Evolutionary conservation across 2,113 vertebrate genomes (phyloP).

Genomic region (Charina bottae): DNA sequence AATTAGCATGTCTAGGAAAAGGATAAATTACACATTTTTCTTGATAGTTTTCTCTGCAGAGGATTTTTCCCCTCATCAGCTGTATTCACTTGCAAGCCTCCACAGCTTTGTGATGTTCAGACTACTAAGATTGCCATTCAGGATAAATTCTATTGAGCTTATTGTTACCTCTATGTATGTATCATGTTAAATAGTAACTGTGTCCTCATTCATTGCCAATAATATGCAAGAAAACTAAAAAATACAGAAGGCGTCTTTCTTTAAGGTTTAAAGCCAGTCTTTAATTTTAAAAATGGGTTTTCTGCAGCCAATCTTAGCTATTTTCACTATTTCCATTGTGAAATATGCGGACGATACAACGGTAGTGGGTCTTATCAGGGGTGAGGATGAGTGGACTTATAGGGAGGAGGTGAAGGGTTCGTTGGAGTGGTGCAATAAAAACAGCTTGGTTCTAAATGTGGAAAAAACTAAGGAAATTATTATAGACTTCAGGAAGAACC

Average conservation of each 20-base stretch:
- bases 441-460: no score
- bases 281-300: not conserved
- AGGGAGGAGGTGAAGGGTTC: no score
- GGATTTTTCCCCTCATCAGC: not conserved
- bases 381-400: no score
- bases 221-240: not conserved
- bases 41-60: not conserved
- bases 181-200: not conserved
- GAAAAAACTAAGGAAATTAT: no score
- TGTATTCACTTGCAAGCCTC: not conserved
- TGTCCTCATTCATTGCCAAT: not conserved
- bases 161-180: not conserved
- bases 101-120: not conserved
- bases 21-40: not conserved
- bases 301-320: not conserved
- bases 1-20: conserved; percentile 22
- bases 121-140: not conserved
- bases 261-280: not conserved
- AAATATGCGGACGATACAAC: no score
- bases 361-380: no score
- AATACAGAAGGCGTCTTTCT: not conserved
- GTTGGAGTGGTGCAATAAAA: no score
- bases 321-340: no score
- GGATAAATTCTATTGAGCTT: not conserved
- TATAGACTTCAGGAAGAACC: no score